Evolutionary conservation across 2,888 invertebrate species (phyloP).

Genomic region (Amiota communis): DNA sequence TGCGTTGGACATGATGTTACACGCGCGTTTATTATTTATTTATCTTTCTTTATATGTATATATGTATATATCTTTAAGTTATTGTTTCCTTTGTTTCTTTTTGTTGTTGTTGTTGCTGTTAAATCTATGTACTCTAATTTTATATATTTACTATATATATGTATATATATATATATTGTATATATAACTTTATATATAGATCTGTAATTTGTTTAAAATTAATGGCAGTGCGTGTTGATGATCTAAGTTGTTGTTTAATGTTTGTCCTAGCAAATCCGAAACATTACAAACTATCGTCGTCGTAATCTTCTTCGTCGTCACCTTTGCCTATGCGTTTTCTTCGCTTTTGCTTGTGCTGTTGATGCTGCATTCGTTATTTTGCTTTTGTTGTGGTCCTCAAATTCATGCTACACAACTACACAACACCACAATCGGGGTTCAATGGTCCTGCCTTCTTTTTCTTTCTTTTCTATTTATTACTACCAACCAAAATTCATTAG

Average conservation of each 20-base stretch:
- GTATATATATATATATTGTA: slow-evolving; percentile 46
- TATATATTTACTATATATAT: slow-evolving; percentile 15
- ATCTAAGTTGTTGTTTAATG: slow-evolving; percentile 51
- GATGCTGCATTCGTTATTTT: slow-evolving; percentile 11
- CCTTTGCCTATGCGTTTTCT: background rate
- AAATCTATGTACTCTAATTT: slow-evolving; percentile 50
- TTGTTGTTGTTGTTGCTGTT: no score
- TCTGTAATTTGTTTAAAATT: slow-evolving; percentile 44
- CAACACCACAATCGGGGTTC: background rate
- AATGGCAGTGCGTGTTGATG: slow-evolving; percentile 69
- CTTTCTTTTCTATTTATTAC: background rate
- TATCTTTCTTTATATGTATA: no score
- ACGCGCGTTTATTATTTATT: slow-evolving; percentile 8
- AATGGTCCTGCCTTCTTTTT: background rate
- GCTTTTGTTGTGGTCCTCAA: background rate
- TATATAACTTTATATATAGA: slow-evolving; percentile 39
- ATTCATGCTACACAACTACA: no score
- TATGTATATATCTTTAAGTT: slow-evolving; percentile 15
- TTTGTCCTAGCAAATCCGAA: slow-evolving; percentile 22
- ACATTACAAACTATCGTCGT: slow-evolving; percentile 15
- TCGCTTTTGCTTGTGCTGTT: slow-evolving; percentile 3
- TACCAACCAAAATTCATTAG: background rate
- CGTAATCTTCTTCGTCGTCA: slow-evolving; percentile 1
- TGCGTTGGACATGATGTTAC: slow-evolving; percentile 57
- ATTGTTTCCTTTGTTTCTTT: slow-evolving; percentile 38